These are phyloP conservation scores for Bothrops jararaca DNA, from an alignment of 2,113 vertebrate species.

Conservation along the genomic window DNA sequence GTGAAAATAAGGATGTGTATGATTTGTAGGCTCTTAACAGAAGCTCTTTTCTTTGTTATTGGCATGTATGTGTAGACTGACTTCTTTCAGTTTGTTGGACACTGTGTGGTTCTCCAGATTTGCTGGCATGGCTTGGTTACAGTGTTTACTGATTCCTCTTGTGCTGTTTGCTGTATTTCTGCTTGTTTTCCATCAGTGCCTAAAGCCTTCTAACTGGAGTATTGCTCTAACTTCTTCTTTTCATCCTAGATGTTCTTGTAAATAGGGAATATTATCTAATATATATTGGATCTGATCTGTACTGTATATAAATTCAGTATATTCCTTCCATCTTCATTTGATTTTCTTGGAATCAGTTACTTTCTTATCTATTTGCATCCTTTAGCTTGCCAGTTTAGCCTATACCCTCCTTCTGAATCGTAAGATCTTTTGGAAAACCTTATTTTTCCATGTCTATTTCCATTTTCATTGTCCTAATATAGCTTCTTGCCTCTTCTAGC, in stretches of 20 bases:
- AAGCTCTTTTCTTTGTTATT: too few species aligned
- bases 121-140: too few species aligned
- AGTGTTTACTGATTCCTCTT: not conserved
- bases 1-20: too few species aligned
- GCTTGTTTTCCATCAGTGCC: not conserved
- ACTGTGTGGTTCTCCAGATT: too few species aligned
- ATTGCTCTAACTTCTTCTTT: not conserved
- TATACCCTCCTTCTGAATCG: not conserved
- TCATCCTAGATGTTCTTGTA: not conserved
- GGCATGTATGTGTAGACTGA: too few species aligned
- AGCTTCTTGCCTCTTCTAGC: not conserved
- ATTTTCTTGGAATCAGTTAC: not conserved
- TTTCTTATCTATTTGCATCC: not conserved
- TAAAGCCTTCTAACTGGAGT: not conserved
- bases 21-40: too few species aligned
- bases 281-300: not conserved
- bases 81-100: too few species aligned
- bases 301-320: not conserved
- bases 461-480: not conserved
- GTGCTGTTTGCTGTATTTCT: not conserved
- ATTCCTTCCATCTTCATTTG: not conserved
- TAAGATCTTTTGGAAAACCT: not conserved
- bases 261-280: not conserved
- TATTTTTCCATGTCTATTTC: not conserved
- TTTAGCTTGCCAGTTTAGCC: not conserved